These are phyloP conservation scores for Cirrhinus mrigala DNA, from an alignment of 2,797 vertebrate species.

Conservation along the genomic window DNA sequence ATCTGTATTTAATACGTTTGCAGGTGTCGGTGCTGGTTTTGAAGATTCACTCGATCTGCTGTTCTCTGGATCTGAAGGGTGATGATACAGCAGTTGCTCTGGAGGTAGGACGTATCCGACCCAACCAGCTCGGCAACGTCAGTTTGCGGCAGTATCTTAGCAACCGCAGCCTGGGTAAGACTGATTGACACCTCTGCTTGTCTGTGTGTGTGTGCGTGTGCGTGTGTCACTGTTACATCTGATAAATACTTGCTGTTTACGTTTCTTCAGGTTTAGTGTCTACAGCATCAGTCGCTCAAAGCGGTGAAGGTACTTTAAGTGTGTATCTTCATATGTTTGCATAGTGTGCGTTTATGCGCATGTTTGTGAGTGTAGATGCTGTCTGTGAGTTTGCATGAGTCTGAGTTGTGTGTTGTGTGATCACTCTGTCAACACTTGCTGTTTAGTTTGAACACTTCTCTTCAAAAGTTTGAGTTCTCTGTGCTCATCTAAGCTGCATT, in stretches of 20 bases:
- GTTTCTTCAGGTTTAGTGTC: constrained; percentile 78
- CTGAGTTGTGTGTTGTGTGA: constrained; percentile 41
- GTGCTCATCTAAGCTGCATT: background rate
- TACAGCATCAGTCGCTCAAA: constrained; percentile 75
- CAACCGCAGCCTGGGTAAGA: constrained; percentile 92
- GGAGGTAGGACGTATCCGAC: constrained; percentile 87
- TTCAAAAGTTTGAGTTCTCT: constrained; percentile 8
- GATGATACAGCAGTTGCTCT: constrained; percentile 89
- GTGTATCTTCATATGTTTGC: constrained; percentile 33
- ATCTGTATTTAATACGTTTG: background rate
- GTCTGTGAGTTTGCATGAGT: constrained; percentile 52
- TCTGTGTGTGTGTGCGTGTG: constrained; percentile 18
- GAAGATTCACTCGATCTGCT: constrained; percentile 90
- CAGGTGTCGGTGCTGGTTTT: constrained; percentile 96
- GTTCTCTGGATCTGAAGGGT: constrained; percentile 88
- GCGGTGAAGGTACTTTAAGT: constrained; percentile 76
- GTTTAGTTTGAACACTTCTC: constrained; percentile 11
- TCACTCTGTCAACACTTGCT: background rate
- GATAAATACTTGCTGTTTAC: constrained; percentile 38
- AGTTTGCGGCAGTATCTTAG: constrained; percentile 92
- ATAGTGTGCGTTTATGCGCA: constrained; percentile 19
- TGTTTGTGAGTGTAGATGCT: constrained; percentile 6
- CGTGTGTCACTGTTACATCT: background rate
- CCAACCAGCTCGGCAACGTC: constrained; percentile 92
- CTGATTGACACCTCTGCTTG: constrained; percentile 3